Evolutionary conservation across 2,888 invertebrate genomes (phyloP).

Genomic region (Eilema sororculum): DNA sequence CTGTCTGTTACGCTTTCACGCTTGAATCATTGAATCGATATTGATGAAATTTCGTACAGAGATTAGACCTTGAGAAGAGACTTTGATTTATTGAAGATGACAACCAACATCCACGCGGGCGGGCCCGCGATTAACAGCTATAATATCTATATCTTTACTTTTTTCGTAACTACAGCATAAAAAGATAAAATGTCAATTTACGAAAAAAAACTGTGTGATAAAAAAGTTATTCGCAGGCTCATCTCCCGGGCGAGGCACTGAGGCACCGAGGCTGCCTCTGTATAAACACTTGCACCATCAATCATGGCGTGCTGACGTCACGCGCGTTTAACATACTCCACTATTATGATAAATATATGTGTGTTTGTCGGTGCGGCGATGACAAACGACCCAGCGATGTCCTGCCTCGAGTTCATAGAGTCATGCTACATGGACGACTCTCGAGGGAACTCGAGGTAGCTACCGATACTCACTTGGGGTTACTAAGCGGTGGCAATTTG

Average conservation of each 20-base stretch:
- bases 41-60: too few relatives aligned
- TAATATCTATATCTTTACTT: not conserved
- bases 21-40: too few relatives aligned
- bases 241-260: conserved; percentile 44
- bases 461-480: not conserved
- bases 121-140: too few relatives aligned
- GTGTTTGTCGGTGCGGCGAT: conserved; percentile 4
- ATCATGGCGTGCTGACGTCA: conserved; percentile 47
- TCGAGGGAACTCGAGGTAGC: not conserved
- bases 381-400: conserved; percentile 21
- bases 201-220: not conserved
- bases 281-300: conserved; percentile 58
- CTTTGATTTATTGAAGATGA: too few relatives aligned
- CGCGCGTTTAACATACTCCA: conserved; percentile 25
- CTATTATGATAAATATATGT: conserved; percentile 27
- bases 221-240: not conserved
- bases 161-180: not conserved
- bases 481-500: not conserved
- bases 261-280: conserved; percentile 50
- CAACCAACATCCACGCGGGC: too few relatives aligned
- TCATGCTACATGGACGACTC: not conserved
- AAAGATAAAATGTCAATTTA: not conserved
- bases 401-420: conserved; percentile 14
- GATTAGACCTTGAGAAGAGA: too few relatives aligned
- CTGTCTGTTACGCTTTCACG: too few relatives aligned